phyloP scores from a whole-genome alignment of 2,888 invertebrate species.

The Papilio elwesi region DNA sequence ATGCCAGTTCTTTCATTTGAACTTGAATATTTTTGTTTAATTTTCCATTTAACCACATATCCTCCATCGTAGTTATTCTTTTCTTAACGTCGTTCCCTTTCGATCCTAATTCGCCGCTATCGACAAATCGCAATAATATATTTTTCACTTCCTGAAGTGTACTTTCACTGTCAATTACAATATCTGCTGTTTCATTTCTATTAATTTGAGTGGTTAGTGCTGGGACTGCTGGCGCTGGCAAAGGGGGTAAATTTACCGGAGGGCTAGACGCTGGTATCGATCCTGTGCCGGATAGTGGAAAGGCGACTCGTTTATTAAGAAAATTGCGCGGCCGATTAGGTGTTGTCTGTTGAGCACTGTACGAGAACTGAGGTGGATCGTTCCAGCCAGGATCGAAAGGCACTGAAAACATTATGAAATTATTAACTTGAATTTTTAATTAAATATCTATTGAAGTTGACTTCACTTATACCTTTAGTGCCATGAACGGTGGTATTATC shows the following conservation, averaged over 20 bases:
- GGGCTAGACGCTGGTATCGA: slow-evolving; percentile 48
- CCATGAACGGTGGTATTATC: slow-evolving; percentile 48
- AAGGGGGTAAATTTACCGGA: slow-evolving; percentile 61
- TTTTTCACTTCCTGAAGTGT: slow-evolving; percentile 65
- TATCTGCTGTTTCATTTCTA: slow-evolving; percentile 44
- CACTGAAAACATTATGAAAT: slow-evolving; percentile 53
- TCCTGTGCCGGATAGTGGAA: slow-evolving; percentile 67
- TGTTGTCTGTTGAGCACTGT: slow-evolving; percentile 67
- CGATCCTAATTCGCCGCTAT: slow-evolving; percentile 66
- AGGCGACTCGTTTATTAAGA: slow-evolving; percentile 83
- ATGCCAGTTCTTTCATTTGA: slow-evolving; percentile 79
- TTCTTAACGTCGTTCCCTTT: slow-evolving; percentile 82
- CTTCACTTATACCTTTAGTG: slow-evolving; percentile 52
- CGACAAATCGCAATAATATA: slow-evolving; percentile 64
- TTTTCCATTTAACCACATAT: slow-evolving; percentile 84
- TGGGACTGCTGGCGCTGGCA: slow-evolving; percentile 54
- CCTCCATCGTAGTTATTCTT: slow-evolving; percentile 81
- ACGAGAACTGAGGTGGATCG: slow-evolving; percentile 82
- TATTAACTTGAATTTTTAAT: neutral
- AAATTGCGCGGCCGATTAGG: slow-evolving; percentile 74
- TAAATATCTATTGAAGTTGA: too few relatives aligned
- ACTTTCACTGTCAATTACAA: slow-evolving; percentile 61
- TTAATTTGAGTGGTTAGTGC: slow-evolving; percentile 42
- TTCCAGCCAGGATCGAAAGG: slow-evolving; percentile 84
- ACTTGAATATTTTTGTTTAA: slow-evolving; percentile 75